A percentile compares a stretch with the other conserved stretches of the same genome.
Conservation (phyloP, 2,888 invertebrate species). For the Lasioglossum vierecki region DNA sequence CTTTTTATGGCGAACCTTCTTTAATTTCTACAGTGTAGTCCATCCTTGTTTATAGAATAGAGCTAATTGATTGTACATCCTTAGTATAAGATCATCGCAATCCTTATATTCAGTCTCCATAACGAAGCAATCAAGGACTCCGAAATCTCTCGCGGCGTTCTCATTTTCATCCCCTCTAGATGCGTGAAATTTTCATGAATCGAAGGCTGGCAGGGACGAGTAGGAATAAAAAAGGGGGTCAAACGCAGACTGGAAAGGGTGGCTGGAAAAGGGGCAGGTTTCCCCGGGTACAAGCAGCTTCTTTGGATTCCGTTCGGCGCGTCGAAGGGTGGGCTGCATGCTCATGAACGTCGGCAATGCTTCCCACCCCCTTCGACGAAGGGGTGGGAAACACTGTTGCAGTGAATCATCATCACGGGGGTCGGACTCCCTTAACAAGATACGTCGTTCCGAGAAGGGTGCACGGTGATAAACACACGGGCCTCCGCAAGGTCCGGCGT, state of each 20-base stretch:
- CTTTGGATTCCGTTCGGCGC: slow-evolving; percentile 44
- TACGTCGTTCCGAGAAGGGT: slow-evolving; percentile 57
- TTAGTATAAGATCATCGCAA: no score
- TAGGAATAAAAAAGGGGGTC: slow-evolving; percentile 16
- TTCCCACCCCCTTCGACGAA: slow-evolving; percentile 13
- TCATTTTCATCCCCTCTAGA: background rate
- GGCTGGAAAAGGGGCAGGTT: slow-evolving; percentile 9
- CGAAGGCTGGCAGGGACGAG: background rate
- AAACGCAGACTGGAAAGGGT: slow-evolving; percentile 10
- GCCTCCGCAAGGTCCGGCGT: slow-evolving; percentile 52
- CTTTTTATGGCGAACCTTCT: no score
- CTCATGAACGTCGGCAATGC: slow-evolving; percentile 1
- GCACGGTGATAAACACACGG: slow-evolving; percentile 61
- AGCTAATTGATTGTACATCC: no score
- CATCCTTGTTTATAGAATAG: no score
- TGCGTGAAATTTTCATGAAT: slow-evolving; percentile 18
- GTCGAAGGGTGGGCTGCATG: slow-evolving; percentile 30
- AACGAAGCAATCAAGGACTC: background rate
- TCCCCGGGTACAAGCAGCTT: slow-evolving; percentile 31
- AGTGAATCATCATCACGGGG: slow-evolving; percentile 64
- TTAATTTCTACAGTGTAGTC: no score
- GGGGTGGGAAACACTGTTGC: slow-evolving; percentile 30
- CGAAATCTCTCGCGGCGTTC: background rate
- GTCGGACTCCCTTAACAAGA: slow-evolving; percentile 64
- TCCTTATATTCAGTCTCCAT: background rate